Percentiles rank a stretch among this genome's conserved stretches.
Evolutionary conservation across 2,888 invertebrate genomes (phyloP).

Genomic region (Spatulosminthurus flaviceps): DNA sequence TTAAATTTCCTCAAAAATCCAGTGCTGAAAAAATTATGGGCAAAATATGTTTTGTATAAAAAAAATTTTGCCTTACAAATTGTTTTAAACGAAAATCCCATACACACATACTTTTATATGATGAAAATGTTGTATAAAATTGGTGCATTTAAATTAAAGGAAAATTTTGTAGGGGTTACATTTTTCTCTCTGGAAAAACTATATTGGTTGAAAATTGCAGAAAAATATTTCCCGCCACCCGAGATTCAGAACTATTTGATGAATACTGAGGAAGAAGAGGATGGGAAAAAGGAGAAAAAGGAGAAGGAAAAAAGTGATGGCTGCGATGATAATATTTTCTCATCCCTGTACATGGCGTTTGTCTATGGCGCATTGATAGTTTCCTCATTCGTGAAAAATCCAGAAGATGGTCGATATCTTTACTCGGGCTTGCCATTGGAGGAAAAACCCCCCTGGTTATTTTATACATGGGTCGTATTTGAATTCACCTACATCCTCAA

Average conservation of each 20-base stretch:
- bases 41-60: too few relatives aligned
- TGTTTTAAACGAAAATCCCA: too few relatives aligned
- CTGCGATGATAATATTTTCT: slow-evolving; percentile 41
- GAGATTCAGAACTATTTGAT: neutral
- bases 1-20: too few relatives aligned
- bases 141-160: too few relatives aligned
- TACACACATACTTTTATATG: too few relatives aligned
- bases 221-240: neutral
- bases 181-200: too few relatives aligned
- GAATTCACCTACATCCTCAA: slow-evolving; percentile 22
- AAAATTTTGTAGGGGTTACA: too few relatives aligned
- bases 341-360: slow-evolving; percentile 37
- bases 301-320: slow-evolving; percentile 32
- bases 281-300: neutral
- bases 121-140: too few relatives aligned
- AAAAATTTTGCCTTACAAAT: too few relatives aligned
- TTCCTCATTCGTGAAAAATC: slow-evolving; percentile 30
- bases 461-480: neutral
- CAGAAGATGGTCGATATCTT: slow-evolving; percentile 24
- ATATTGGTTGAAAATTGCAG: too few relatives aligned
- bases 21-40: too few relatives aligned
- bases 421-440: neutral
- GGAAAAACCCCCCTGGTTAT: neutral
- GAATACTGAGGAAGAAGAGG: neutral
- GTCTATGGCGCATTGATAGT: slow-evolving; percentile 27